phyloP scores from a whole-genome alignment of 1,140 invertebrate species.

The Lucilia cuprina region DNA sequence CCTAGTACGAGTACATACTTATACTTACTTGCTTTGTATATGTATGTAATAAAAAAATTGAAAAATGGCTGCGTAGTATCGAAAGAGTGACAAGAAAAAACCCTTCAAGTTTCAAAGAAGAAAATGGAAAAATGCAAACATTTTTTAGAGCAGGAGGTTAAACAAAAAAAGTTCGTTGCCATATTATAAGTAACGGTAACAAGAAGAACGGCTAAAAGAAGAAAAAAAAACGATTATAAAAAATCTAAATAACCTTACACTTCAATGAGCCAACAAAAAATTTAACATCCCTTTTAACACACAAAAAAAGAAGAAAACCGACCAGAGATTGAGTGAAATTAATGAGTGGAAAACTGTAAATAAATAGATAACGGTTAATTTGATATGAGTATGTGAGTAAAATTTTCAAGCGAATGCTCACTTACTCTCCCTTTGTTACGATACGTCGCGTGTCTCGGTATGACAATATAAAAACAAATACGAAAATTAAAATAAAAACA shows the following conservation, averaged over 20 bases:
- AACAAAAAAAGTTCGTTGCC: slow-evolving; percentile 34
- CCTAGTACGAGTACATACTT: not conserved
- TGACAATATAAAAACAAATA: slow-evolving; percentile 23
- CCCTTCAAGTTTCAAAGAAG: not conserved
- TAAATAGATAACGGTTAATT: slow-evolving; percentile 17
- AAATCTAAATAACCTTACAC: slow-evolving; percentile 30
- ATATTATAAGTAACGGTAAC: slow-evolving; percentile 27
- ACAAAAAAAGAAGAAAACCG: not conserved
- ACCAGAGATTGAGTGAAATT: not conserved
- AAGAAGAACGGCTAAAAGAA: not conserved
- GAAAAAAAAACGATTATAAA: not conserved
- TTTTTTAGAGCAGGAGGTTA: slow-evolving; percentile 22
- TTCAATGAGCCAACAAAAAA: slow-evolving; percentile 4
- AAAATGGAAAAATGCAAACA: slow-evolving; percentile 1
- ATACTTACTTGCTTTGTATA: not conserved
- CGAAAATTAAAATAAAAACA: slow-evolving; percentile 29
- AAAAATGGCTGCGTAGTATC: slow-evolving; percentile 31
- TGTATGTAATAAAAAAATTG: not conserved
- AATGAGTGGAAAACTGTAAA: slow-evolving; percentile 6
- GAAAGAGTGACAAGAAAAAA: not conserved
- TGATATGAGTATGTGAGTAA: not conserved
- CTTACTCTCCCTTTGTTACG: not conserved
- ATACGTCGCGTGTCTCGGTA: not conserved
- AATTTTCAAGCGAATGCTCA: no score
- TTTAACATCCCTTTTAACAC: not conserved